Evolutionary conservation across 2,888 invertebrate genomes (phyloP).

Genomic region (Itoplectis maculator): DNA sequence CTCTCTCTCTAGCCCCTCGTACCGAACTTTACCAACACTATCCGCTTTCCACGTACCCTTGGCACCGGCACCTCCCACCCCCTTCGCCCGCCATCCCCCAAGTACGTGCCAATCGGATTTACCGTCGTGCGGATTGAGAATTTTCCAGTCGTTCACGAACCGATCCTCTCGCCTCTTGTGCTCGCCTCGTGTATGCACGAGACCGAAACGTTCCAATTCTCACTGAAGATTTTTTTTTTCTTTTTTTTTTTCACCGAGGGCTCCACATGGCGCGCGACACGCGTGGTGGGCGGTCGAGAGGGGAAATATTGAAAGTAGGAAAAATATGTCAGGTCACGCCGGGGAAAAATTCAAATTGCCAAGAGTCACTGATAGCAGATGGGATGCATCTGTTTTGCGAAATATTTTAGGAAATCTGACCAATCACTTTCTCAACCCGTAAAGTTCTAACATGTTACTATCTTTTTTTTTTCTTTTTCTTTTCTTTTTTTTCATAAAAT

Average conservation of each 20-base stretch:
- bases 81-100: neutral
- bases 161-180: neutral
- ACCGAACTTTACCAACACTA: neutral
- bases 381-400: too few relatives aligned
- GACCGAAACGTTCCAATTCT: conserved; percentile 16
- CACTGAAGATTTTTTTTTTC: neutral
- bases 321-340: too few relatives aligned
- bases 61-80: neutral
- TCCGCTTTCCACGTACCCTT: neutral
- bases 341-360: too few relatives aligned
- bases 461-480: too few relatives aligned
- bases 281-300: neutral
- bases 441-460: too few relatives aligned
- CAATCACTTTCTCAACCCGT: too few relatives aligned
- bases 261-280: neutral
- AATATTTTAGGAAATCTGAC: too few relatives aligned
- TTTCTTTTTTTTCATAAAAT: too few relatives aligned
- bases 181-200: neutral
- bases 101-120: conserved; percentile 46
- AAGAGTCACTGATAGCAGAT: too few relatives aligned
- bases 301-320: too few relatives aligned
- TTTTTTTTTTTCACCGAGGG: neutral
- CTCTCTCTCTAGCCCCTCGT: neutral
- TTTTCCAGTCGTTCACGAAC: conserved; percentile 20
- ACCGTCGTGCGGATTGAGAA: conserved; percentile 31